phyloP scores from a whole-genome alignment of 2,888 invertebrate genomes.

The Oscheius sp. region DNA sequence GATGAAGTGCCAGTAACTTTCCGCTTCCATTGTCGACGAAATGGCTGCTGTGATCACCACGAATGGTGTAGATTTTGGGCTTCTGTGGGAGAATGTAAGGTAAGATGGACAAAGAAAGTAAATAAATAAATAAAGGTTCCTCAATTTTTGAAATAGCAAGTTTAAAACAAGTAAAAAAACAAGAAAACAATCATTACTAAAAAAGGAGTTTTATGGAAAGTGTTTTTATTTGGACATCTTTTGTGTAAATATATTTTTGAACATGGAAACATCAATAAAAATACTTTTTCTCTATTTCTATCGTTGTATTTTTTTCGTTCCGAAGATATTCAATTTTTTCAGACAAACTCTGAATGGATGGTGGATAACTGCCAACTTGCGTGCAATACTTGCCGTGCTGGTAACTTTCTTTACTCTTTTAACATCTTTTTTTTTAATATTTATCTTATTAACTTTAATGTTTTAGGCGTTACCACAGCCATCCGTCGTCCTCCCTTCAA shows the following conservation, averaged over 20 bases:
- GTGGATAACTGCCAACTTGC: constrained; percentile 63
- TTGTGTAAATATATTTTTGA: too few species aligned
- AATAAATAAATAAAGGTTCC: too few species aligned
- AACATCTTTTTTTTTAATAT: neutral
- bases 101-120: neutral
- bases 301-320: too few species aligned
- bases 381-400: constrained; percentile 56
- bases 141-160: too few species aligned
- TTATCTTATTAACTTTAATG: neutral
- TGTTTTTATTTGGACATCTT: too few species aligned
- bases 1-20: constrained; percentile 57
- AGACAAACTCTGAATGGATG: constrained; percentile 69
- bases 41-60: constrained; percentile 70
- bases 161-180: too few species aligned
- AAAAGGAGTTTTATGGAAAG: too few species aligned
- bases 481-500: constrained; percentile 15
- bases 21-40: constrained; percentile 65
- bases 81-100: constrained; percentile 66
- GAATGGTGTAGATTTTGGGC: constrained; percentile 70
- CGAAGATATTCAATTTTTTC: constrained; percentile 16
- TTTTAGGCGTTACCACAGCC: constrained; percentile 10
- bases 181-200: too few species aligned
- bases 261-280: too few species aligned
- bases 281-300: too few species aligned
- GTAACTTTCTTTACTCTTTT: too few species aligned